Evolutionary conservation across 2,797 vertebrate species (phyloP).

Genomic region (Danio jaintianensis): DNA sequence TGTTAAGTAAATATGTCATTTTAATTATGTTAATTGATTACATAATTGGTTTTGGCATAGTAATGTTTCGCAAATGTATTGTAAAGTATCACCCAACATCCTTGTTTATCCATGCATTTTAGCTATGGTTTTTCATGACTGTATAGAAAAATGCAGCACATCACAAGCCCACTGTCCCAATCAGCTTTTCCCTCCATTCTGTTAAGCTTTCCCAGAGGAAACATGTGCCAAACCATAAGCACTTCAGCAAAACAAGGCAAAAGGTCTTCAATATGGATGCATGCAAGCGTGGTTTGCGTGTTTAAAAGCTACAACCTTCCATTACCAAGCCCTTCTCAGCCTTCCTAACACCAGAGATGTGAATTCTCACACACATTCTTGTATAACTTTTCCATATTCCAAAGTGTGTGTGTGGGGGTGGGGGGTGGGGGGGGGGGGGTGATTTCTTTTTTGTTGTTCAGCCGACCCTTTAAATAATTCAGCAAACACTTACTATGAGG

Average conservation of each 20-base stretch:
- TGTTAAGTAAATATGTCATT: too few species aligned
- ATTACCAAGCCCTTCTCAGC: slow-evolving; percentile 63
- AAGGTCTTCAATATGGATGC: slow-evolving; percentile 7
- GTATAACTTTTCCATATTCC: slow-evolving; percentile 40
- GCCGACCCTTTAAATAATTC: slow-evolving; percentile 77
- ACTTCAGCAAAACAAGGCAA: neutral
- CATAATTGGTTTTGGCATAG: too few species aligned
- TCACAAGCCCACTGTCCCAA: neutral
- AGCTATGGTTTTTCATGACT: neutral
- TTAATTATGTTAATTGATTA: too few species aligned
- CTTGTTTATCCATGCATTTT: neutral
- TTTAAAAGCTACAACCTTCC: slow-evolving; percentile 38
- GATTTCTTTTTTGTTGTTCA: slow-evolving; percentile 61
- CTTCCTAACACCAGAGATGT: slow-evolving; percentile 48
- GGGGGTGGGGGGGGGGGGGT: slow-evolving; percentile 1
- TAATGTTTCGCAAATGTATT: too few species aligned
- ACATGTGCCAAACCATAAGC: slow-evolving; percentile 58
- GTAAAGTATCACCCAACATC: too few species aligned
- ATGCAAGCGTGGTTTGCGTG: neutral
- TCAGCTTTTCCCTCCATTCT: neutral
- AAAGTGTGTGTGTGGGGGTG: neutral
- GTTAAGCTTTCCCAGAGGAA: neutral
- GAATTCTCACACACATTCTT: slow-evolving; percentile 40
- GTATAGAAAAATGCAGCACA: neutral
- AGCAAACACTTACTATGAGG: slow-evolving; percentile 78